Base-by-base conservation (phyloP, 1,140 invertebrate genomes). In the Sinonovacula constricta region DNA sequence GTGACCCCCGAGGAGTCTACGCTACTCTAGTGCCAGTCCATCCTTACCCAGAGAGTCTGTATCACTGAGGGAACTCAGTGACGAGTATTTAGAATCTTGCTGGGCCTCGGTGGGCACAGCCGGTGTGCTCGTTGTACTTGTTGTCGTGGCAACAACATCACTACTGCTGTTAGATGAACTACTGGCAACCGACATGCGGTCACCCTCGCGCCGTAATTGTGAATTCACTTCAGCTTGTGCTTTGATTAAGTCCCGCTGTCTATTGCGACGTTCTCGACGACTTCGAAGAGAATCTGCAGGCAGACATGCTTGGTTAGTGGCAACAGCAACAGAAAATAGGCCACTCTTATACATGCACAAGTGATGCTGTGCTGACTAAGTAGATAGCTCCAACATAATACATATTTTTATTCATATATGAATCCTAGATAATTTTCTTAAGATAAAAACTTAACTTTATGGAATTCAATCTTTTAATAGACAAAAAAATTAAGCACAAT, bases 221-320 rank as follows among this genome's bases (percentile, higher is more conserved):
- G 80, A 76, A 36, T 80, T 80, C 51, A 60, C 78, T 54, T 77
- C 81, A 82, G 91, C 93, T 88, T 95, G 95, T 86, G 96, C 95
- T 87, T 94, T 94, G 82, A 96, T 94, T 88, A 96, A 95, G 84
- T 94, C 94, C 77, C 94, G 93, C 88, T 97, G 95, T 81, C 95
- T 92, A 88, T 96, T 95, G 5, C 95, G 94, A 70, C 95, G 93
- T 90, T 95, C 75, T 57, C 67, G 79, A 24, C 86, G 81, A 60
- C 53, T 81, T 22, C 75, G 60, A 31, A 70, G 66, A 14, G 66
- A 45, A 82, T 84, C 84, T 85, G 82, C 56, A 60, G 68, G 76
- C 65, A 78, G 71, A 84, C 83, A 85, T 79, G 81, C 81, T 49
- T 66, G 53, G 81, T 77, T 76, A 72, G 76, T 77, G 56, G 57